Base-by-base conservation (phyloP, 2,113 vertebrate species). In the Plestiodon gilberti region DNA sequence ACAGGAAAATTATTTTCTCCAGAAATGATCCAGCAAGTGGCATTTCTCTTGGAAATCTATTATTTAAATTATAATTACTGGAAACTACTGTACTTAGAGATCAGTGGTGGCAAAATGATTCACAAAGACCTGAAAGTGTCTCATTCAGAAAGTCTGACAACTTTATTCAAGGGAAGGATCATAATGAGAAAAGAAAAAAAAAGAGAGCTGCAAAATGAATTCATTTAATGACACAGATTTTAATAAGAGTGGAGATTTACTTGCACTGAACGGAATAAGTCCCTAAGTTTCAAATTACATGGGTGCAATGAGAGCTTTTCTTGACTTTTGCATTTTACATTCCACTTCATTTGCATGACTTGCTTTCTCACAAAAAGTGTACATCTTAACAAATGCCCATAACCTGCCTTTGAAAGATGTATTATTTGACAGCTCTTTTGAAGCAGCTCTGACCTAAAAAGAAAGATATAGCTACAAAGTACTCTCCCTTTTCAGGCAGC, bases 181-280 rank as follows among this genome's bases (percentile, higher is more conserved):
- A 38, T 88, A 91, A 93, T 59, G 89, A 89, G 70, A 90, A 82
- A 25, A 57, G 61, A 80, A 89, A 75, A 91, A n/a, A n/a, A n/a
- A n/a, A n/a, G n/a, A n/a, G n/a, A n/a, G 15, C 57, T 84, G 87
- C 86, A 88, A 93, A 92, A 95, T 95, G 83, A 94, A 95, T 93
- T 94, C 87, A 92, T 95, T 89, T 93, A 93, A 64, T 92, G 90
- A 94, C 69, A 11, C 78, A 90, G 89, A 89, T 78, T 81, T 10
- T 91, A 91, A 93, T 88, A 70, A 81, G 89, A 57, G 6, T 89
- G 1, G 40, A 86, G 90, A 93, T 88, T 89, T 93, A 82, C 82
- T 92, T 57, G 33, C 48, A 78, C 78, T 52, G 65, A 91, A 95
- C 89, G 92, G 87, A 95, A 88, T 83, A 85, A 89, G 78, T 62